Conservation (phyloP, 2,113 vertebrate genomes). For the Tenrec ecaudatus region DNA sequence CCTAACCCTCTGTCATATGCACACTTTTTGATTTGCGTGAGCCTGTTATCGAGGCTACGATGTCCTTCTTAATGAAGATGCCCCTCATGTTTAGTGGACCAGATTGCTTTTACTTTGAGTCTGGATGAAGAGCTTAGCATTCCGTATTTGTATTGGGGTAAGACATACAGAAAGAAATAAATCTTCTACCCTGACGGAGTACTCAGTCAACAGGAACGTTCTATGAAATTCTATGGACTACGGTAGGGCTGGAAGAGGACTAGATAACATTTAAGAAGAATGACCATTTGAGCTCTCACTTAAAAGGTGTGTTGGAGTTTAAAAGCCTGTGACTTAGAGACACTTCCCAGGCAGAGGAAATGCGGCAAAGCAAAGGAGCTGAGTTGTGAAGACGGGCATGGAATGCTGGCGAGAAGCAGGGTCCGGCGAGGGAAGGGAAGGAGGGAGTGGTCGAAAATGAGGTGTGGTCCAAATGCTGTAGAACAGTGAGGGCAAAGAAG, state of each 20-base stretch:
- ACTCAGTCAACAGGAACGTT: background rate
- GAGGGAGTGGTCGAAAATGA: background rate
- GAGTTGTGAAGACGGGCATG: background rate
- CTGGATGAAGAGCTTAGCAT: background rate
- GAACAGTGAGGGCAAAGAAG: background rate
- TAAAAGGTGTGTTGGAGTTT: background rate
- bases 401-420: background rate
- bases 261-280: background rate
- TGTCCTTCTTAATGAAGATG: background rate
- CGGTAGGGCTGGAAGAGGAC: background rate
- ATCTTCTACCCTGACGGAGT: background rate
- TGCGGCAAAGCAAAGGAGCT: background rate
- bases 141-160: background rate
- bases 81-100: background rate
- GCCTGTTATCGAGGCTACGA: background rate
- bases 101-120: background rate
- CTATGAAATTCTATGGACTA: background rate
- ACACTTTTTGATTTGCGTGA: background rate
- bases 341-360: background rate
- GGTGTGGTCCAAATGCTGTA: background rate
- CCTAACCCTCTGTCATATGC: background rate
- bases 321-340: background rate
- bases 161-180: background rate
- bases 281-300: background rate
- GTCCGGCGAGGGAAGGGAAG: background rate